A percentile compares a stretch with the other conserved stretches of the same genome.
phyloP scores from a whole-genome alignment of 1,140 invertebrate species.

The Aphis gossypii region DNA sequence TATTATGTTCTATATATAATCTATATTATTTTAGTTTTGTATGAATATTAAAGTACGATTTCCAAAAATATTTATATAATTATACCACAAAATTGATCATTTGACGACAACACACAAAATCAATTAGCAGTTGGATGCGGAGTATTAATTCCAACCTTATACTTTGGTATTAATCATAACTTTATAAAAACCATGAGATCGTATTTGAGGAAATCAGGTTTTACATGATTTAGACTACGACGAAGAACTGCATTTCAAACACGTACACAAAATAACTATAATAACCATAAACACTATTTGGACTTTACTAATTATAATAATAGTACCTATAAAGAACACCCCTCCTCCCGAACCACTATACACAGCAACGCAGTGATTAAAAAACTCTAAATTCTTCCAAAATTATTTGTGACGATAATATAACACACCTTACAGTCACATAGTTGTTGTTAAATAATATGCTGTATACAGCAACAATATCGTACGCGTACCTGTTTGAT shows the following conservation, averaged over 20 bases:
- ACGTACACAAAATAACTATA: background rate
- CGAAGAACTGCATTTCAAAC: background rate
- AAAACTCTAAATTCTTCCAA: background rate
- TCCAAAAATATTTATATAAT: background rate
- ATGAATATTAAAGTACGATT: too few relatives aligned
- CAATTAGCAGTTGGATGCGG: background rate
- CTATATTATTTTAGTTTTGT: too few relatives aligned
- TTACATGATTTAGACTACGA: background rate
- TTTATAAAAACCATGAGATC: background rate
- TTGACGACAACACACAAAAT: too few relatives aligned
- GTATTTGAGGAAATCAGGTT: background rate
- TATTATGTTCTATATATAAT: too few relatives aligned
- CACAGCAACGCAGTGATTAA: too few relatives aligned
- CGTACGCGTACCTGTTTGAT: constrained; percentile 64
- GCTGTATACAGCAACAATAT: background rate
- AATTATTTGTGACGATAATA: background rate
- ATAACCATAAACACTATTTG: background rate
- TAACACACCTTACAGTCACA: too few relatives aligned
- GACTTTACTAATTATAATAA: background rate
- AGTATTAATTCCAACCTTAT: background rate
- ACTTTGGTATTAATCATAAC: background rate
- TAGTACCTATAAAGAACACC: background rate
- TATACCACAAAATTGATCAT: background rate
- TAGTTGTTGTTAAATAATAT: too few relatives aligned
- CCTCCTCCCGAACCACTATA: too few relatives aligned